These are phyloP conservation scores for Apteryx mantelli DNA, from an alignment of 2,113 vertebrate species.

Conservation along the genomic window DNA sequence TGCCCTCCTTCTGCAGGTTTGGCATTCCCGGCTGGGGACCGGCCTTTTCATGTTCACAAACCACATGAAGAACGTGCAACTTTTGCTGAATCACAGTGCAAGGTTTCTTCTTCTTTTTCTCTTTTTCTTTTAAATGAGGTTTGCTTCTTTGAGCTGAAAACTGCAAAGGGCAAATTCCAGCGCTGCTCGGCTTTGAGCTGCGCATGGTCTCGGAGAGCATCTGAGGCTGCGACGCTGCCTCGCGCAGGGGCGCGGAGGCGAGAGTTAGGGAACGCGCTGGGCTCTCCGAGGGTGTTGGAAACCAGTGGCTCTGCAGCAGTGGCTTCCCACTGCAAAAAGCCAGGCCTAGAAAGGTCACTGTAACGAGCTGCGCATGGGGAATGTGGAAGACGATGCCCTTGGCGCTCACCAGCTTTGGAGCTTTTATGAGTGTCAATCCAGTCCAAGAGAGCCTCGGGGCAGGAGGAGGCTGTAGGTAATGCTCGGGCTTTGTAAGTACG, in stretches of 20 bases:
- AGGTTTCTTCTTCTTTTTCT: background rate
- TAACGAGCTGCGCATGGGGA: too few relatives aligned
- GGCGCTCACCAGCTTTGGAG: too few relatives aligned
- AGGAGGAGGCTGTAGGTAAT: background rate
- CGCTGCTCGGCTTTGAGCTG: background rate
- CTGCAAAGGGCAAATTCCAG: background rate
- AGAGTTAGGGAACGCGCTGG: background rate
- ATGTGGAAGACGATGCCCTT: background rate
- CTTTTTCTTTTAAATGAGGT: background rate
- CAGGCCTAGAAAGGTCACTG: too few relatives aligned
- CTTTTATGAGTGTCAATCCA: background rate
- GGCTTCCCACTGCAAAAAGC: too few relatives aligned
- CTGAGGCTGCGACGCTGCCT: too few relatives aligned
- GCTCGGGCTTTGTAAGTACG: background rate
- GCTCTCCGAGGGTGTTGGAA: background rate
- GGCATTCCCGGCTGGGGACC: too few relatives aligned
- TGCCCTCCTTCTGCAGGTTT: too few relatives aligned
- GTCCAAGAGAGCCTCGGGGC: too few relatives aligned
- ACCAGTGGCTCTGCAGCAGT: background rate
- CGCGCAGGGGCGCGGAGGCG: background rate
- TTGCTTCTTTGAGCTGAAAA: background rate
- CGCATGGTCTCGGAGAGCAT: background rate
- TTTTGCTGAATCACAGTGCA: background rate
- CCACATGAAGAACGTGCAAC: background rate
- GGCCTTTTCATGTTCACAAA: background rate